Conservation (phyloP, 2,797 vertebrate genomes). For the Semaprochilodus insignis region DNA sequence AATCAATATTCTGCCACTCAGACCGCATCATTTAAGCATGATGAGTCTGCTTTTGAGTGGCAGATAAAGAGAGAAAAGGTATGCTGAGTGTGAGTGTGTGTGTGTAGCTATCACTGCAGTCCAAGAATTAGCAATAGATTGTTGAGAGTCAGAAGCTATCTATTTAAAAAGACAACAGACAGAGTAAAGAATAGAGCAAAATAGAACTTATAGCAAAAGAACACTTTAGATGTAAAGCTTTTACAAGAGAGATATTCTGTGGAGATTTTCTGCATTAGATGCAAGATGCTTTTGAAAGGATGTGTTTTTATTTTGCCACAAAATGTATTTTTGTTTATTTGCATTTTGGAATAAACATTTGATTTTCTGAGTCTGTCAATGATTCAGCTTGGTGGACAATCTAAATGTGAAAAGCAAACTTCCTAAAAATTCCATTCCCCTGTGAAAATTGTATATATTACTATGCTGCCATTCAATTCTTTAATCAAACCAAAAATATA, state of each 20-base stretch:
- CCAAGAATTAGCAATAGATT: not conserved
- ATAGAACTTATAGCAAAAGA: not conserved
- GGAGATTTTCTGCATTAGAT: not conserved
- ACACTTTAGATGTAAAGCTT: no score
- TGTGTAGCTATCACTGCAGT: not conserved
- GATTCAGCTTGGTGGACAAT: constrained; percentile 25
- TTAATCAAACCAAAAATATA: no score
- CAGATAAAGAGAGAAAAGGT: not conserved
- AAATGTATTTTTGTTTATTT: not conserved
- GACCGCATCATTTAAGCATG: constrained; percentile 59
- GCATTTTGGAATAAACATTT: constrained; percentile 5
- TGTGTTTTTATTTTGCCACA: not conserved
- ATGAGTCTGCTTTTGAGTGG: constrained; percentile 38
- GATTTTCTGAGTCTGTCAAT: constrained; percentile 19
- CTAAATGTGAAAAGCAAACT: not conserved
- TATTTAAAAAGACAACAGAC: not conserved
- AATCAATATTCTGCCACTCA: constrained; percentile 69
- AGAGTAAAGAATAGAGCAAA: not conserved
- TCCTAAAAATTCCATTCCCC: not conserved
- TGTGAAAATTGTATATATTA: not conserved
- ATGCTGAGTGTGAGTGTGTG: constrained; percentile 3
- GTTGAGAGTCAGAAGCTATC: not conserved
- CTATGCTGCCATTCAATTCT: not conserved
- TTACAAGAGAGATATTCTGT: no score
- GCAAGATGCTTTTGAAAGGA: not conserved